Percentiles rank a stretch among this genome's conserved stretches.
Conservation (phyloP, 2,888 invertebrate species). For the Shargacucullia verbasci region DNA sequence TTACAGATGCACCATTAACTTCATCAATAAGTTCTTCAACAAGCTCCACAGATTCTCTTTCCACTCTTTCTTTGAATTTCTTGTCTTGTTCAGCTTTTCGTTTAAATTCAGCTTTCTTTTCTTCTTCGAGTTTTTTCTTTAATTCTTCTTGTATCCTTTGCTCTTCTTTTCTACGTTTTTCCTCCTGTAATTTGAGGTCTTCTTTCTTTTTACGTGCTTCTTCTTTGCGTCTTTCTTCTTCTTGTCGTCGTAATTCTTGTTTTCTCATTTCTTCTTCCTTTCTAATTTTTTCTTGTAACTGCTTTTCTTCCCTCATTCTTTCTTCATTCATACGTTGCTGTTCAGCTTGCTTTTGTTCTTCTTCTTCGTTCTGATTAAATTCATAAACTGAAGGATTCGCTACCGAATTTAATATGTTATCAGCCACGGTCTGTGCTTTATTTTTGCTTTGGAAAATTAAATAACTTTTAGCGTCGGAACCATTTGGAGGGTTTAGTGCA, state of each 20-base stretch:
- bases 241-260: conserved; percentile 57
- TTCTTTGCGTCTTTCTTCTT: conserved; percentile 58
- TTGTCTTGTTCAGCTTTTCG: conserved; percentile 73
- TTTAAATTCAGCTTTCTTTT: conserved; percentile 73
- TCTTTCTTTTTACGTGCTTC: conserved; percentile 56
- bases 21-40: conserved; percentile 74
- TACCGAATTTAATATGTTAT: conserved; percentile 76
- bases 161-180: conserved; percentile 73
- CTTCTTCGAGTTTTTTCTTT: conserved; percentile 75
- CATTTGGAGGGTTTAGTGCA: conserved; percentile 64
- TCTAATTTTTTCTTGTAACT: conserved; percentile 56
- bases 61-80: conserved; percentile 74
- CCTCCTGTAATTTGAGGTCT: conserved; percentile 61
- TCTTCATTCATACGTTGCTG: conserved; percentile 60
- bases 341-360: conserved; percentile 46
- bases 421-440: conserved; percentile 74
- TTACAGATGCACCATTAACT: conserved; percentile 69
- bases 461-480: conserved; percentile 65
- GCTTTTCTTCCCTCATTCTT: conserved; percentile 63
- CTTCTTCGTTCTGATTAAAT: conserved; percentile 70
- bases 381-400: conserved; percentile 70
- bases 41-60: conserved; percentile 74
- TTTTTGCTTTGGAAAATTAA: conserved; percentile 81
- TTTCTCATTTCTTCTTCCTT: conserved; percentile 58
- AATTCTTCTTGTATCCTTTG: conserved; percentile 71